phyloP scores from a whole-genome alignment of 2,113 vertebrate genomes.

The Campylorhamphus procurvoides region DNA sequence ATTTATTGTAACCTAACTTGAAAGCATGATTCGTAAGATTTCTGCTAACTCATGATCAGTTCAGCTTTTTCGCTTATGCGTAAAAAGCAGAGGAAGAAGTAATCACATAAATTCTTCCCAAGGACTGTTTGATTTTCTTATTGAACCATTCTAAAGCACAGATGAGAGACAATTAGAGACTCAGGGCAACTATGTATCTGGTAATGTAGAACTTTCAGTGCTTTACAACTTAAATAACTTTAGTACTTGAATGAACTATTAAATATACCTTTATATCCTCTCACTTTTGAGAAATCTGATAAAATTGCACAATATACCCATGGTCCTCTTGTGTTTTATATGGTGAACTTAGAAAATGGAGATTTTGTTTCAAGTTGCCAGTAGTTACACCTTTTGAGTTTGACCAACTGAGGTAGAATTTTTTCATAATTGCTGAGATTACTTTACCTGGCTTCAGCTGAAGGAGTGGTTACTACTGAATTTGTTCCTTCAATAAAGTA shows the following conservation, averaged over 20 bases:
- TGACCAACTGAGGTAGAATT: neutral
- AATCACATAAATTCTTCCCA: neutral
- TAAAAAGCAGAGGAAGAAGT: neutral
- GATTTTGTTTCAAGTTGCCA: neutral
- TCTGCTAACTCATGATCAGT: neutral
- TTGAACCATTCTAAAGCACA: neutral
- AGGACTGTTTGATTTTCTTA: neutral
- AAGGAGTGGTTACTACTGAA: neutral
- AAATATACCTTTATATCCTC: neutral
- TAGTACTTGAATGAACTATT: neutral
- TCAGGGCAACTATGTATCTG: rapidly evolving
- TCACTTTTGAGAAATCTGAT: neutral
- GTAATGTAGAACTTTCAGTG: neutral
- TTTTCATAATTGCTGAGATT: neutral
- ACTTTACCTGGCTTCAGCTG: neutral
- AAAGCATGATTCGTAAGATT: neutral
- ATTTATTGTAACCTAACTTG: neutral
- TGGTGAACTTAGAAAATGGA: neutral
- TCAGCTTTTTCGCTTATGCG: neutral
- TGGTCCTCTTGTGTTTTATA: neutral
- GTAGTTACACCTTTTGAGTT: neutral
- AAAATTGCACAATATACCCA: neutral
- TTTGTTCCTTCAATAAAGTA: neutral
- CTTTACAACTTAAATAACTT: neutral
- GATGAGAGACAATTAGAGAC: neutral